phyloP scores from a whole-genome alignment of 2,797 vertebrate species.

The Columba guinea region DNA sequence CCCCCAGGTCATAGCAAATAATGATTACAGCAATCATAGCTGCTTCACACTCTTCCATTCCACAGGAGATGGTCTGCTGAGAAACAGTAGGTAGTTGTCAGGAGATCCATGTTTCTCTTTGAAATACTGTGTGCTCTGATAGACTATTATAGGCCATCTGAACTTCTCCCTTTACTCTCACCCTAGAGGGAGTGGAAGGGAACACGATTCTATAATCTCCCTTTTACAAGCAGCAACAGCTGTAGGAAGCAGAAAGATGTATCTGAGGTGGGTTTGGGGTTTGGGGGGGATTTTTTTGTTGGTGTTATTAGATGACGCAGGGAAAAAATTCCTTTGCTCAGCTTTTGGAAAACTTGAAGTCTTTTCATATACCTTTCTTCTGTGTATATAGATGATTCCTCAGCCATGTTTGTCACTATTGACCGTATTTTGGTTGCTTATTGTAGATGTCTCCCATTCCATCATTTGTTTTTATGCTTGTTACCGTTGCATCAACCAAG shows the following conservation, averaged over 20 bases:
- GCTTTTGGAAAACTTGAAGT: background rate
- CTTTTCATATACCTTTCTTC: rapidly evolving
- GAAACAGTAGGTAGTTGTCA: background rate
- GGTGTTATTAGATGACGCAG: background rate
- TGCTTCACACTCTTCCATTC: background rate
- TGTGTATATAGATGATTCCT: background rate
- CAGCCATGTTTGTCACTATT: rapidly evolving
- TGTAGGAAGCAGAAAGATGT: background rate
- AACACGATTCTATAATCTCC: background rate
- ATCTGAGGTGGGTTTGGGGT: background rate
- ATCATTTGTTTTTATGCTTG: background rate
- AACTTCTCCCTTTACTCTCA: background rate
- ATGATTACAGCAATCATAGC: background rate
- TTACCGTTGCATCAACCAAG: rapidly evolving
- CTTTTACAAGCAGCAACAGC: background rate
- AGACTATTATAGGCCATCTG: background rate
- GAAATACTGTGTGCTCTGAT: background rate
- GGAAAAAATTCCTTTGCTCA: rapidly evolving
- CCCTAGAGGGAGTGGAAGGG: rapidly evolving
- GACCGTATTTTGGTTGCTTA: background rate
- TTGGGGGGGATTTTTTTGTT: background rate
- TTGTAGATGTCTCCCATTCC: rapidly evolving
- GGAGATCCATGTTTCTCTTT: background rate
- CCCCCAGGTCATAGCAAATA: background rate
- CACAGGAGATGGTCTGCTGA: background rate